phyloP scores from a whole-genome alignment of 2,888 invertebrate genomes.

The Diplolepis rosae region DNA sequence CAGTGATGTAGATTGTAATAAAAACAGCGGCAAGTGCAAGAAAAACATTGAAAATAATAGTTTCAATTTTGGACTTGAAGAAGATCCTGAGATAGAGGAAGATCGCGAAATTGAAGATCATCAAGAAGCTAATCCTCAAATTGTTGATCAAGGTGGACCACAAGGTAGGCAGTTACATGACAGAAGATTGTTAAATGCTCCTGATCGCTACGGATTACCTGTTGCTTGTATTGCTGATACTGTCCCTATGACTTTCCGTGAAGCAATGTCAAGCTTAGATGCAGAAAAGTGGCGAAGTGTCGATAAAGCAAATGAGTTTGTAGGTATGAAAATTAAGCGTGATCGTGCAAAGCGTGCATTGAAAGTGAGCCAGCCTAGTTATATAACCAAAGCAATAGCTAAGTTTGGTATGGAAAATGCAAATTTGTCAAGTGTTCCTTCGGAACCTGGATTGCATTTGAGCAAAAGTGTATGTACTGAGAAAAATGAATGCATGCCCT shows the following conservation, averaged over 20 bases:
- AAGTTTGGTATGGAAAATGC: too few relatives aligned
- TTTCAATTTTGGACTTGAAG: not conserved
- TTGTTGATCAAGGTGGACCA: not conserved
- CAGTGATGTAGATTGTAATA: constrained; percentile 53
- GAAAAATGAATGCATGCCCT: not conserved
- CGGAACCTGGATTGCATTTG: too few relatives aligned
- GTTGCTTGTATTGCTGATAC: constrained; percentile 22
- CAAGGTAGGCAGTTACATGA: not conserved
- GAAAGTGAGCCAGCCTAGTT: too few relatives aligned
- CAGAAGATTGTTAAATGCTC: not conserved
- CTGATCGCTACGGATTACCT: constrained; percentile 25
- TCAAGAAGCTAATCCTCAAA: not conserved
- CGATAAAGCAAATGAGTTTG: too few relatives aligned
- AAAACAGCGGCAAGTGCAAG: not conserved
- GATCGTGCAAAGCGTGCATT: too few relatives aligned
- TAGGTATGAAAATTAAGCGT: too few relatives aligned
- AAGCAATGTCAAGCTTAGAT: not conserved
- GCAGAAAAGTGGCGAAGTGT: not conserved
- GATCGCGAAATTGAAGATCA: not conserved
- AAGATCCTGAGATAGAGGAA: not conserved
- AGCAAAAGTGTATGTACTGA: too few relatives aligned
- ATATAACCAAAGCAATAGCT: too few relatives aligned
- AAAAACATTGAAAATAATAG: not conserved
- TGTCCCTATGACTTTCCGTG: not conserved
- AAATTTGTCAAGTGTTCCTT: too few relatives aligned